Conservation (phyloP, 2,113 vertebrate species). For the Pagrus major region DNA sequence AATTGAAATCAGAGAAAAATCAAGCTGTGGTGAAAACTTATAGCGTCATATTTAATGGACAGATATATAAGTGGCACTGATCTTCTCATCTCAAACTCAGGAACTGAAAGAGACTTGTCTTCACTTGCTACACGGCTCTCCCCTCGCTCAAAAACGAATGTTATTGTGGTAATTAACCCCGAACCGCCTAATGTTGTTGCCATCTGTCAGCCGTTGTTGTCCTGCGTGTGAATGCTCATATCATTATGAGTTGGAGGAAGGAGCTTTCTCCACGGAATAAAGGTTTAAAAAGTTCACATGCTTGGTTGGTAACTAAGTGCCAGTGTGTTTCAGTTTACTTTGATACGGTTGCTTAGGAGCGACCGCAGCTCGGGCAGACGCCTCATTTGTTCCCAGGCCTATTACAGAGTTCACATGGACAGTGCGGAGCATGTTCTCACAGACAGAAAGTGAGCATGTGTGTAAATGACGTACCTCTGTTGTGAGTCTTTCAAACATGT, state of each 20-base stretch:
- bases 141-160: neutral
- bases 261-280: neutral
- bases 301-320: conserved; percentile 25
- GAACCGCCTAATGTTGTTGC: no score
- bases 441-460: conserved; percentile 59
- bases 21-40: no score
- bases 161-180: neutral
- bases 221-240: neutral
- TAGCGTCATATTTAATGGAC: no score
- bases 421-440: conserved; percentile 63
- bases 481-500: conserved; percentile 63
- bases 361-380: conserved; percentile 32
- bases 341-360: conserved; percentile 40
- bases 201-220: neutral
- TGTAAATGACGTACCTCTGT: conserved; percentile 65
- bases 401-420: conserved; percentile 43
- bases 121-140: neutral
- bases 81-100: no score
- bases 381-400: conserved; percentile 61
- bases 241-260: neutral
- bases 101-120: no score
- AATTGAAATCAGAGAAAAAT: no score
- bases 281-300: neutral
- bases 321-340: conserved; percentile 41
- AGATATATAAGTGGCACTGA: no score